Evolutionary conservation across 2,113 vertebrate genomes (phyloP).

Genomic region (Rhagologus leucostigma): DNA sequence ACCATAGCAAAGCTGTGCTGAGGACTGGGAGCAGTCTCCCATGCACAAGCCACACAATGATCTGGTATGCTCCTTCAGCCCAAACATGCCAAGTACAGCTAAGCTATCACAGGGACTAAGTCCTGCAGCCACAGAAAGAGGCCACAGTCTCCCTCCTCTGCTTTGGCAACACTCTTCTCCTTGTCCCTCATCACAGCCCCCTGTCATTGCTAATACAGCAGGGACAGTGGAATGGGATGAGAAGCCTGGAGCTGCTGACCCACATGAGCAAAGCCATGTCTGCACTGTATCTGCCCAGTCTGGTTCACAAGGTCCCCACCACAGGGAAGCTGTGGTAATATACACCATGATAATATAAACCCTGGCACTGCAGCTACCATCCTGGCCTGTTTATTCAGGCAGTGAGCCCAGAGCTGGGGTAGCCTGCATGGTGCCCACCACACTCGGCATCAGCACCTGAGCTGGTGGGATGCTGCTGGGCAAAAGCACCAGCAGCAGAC

Average conservation of each 20-base stretch:
- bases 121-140: not conserved
- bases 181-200: accelerated
- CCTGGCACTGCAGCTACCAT: not conserved
- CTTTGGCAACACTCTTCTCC: not conserved
- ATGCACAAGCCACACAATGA: accelerated
- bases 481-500: not conserved
- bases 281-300: not conserved
- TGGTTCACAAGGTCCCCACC: not conserved
- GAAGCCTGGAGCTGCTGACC: not conserved
- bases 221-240: not conserved
- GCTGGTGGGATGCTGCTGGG: not conserved
- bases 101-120: not conserved
- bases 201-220: not conserved
- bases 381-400: not conserved
- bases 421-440: not conserved
- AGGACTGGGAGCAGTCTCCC: not conserved
- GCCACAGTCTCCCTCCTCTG: not conserved
- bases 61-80: not conserved
- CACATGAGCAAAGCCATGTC: not conserved
- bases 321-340: not conserved
- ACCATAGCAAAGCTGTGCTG: not conserved
- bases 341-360: not conserved
- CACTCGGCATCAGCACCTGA: accelerated
- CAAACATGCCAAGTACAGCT: not conserved
- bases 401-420: not conserved